These are phyloP conservation scores for Manduca sexta DNA, from an alignment of 1,140 invertebrate genomes.

Conservation along the genomic window DNA sequence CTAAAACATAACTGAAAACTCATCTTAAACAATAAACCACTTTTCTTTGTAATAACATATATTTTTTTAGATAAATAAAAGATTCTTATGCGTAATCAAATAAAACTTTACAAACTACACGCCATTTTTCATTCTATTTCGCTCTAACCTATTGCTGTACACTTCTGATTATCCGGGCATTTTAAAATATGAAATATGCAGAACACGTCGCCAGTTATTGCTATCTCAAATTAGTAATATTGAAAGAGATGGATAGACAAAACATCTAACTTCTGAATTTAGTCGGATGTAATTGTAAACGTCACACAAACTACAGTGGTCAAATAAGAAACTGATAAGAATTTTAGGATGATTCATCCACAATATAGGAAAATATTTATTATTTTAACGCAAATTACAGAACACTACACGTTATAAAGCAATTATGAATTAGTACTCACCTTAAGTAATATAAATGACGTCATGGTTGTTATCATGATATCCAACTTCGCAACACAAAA, in stretches of 20 bases:
- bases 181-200: conserved; percentile 5
- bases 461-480: conserved; percentile 73
- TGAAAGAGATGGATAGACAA: too few relatives aligned
- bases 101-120: conserved; percentile 13
- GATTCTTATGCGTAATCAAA: background rate
- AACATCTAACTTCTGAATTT: conserved; percentile 9
- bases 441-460: conserved; percentile 72
- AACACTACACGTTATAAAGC: conserved; percentile 1
- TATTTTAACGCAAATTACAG: background rate
- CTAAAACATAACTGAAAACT: background rate
- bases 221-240: too few relatives aligned
- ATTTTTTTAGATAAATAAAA: too few relatives aligned
- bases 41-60: too few relatives aligned
- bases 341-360: conserved; percentile 30
- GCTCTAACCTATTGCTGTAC: conserved; percentile 28
- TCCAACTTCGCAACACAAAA: conserved; percentile 61
- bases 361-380: conserved; percentile 13
- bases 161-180: conserved; percentile 15
- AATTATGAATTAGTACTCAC: conserved; percentile 37
- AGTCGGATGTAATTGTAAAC: conserved; percentile 28
- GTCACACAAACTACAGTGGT: conserved; percentile 36
- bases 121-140: conserved; percentile 37
- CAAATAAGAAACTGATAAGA: conserved; percentile 58
- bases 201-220: too few relatives aligned
- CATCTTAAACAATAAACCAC: too few relatives aligned